Percentiles rank a stretch among this genome's conserved stretches.
These are phyloP conservation scores for Pomatorhinus ruficollis DNA, from an alignment of 2,113 vertebrate genomes.

Conservation along the genomic window DNA sequence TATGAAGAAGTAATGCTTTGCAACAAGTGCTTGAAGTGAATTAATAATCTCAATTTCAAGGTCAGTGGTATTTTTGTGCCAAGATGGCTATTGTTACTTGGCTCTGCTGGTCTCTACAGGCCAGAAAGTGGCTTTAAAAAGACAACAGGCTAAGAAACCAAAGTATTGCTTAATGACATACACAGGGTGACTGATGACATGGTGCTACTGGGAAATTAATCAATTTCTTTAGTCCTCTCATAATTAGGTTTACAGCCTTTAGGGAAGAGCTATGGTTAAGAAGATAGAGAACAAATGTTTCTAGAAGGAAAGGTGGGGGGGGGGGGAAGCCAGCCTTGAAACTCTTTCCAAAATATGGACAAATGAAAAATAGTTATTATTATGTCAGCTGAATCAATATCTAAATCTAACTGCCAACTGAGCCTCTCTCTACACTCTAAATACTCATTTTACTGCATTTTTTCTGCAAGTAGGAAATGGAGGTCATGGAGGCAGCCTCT, in stretches of 20 bases:
- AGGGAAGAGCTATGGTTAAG: background rate
- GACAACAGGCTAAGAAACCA: background rate
- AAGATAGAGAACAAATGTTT: background rate
- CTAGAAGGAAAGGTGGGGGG: fast-evolving
- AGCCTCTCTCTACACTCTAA: background rate
- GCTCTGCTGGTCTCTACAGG: background rate
- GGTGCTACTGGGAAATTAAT: background rate
- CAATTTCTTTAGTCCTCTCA: background rate
- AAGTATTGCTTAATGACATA: background rate
- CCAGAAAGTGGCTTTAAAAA: background rate
- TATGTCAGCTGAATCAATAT: background rate
- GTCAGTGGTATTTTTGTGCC: background rate
- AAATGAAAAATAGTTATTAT: background rate
- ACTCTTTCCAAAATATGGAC: background rate
- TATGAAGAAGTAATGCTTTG: background rate
- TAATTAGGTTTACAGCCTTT: slow-evolving; percentile 34
- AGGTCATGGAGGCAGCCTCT: background rate
- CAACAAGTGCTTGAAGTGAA: background rate
- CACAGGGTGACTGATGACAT: background rate
- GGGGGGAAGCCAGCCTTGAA: background rate
- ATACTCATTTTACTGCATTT: background rate
- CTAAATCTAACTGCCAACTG: background rate
- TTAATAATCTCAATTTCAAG: background rate
- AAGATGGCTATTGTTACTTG: background rate
- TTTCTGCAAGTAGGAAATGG: background rate